Evolutionary conservation across 2,888 invertebrate species (phyloP), one percentile per base, ranked within the genome.

Genomic region (Caenorhabditis sp.): DNA sequence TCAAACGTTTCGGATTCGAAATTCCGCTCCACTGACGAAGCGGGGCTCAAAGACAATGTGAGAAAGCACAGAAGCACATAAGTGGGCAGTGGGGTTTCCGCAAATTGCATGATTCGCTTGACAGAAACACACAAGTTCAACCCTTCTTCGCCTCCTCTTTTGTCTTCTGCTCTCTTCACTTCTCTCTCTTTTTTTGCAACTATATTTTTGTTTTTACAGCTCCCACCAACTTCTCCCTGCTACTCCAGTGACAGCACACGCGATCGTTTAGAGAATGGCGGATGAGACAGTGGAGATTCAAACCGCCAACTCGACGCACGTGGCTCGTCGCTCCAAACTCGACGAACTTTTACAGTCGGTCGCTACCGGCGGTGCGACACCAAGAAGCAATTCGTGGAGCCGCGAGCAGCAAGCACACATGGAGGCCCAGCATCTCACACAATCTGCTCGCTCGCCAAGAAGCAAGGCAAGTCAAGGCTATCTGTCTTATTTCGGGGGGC

Each of bases 321-420:
- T 76, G 44, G 76, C 82, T n/a, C 77, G 82, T 24, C 68, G 77
- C 58, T 82, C 82, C n/a, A 82, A 82, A 82, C 75, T 82, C 61
- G 82, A 82, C 68, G 77, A 82, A 31, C 66, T 82, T 41, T 38
- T 82, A 68, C 59, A 66, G 61, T 74, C 74, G 16, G 69, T 79
- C 19, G 79, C 79, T 2, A 70, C 38, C 31, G 77, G 76, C 16
- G 69, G 69, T 47, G 80, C 76, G 19, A 85, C 86, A 24, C 86
- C 85, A 2, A 72, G 86, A 28, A 86, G 86, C 73, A 74, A 72
- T 41, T 80, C 80, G 56, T 86, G 86, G 86, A 81, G 80, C 51
- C 82, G 86, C 22, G 76, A 85, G 24, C 80, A 76, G 49, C 76
- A 83, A 22, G 68, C 59, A 54, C 61, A 73, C 19, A 76, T 63